Evolutionary conservation across 2,113 vertebrate species (phyloP).

Genomic region (Epinephelus cyanopodus): DNA sequence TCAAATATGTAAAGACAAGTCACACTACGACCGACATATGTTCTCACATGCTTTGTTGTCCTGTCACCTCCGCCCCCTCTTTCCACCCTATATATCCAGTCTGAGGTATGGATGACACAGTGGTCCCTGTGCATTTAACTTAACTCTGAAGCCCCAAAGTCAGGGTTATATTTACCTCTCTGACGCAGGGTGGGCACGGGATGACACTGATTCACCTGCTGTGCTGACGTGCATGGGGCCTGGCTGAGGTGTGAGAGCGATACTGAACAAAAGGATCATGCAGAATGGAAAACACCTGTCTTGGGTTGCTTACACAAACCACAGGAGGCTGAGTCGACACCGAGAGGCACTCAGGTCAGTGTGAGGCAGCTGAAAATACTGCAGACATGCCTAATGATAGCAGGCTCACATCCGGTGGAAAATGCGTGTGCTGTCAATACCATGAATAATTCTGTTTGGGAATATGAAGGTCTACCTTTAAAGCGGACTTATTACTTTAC

Average conservation of each 20-base stretch:
- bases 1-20: neutral
- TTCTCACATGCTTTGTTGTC: slow-evolving; percentile 4
- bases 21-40: neutral
- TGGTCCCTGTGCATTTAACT: slow-evolving; percentile 26
- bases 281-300: slow-evolving; percentile 67
- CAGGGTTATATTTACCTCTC: slow-evolving; percentile 53
- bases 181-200: slow-evolving; percentile 30
- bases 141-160: slow-evolving; percentile 42
- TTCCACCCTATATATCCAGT: neutral
- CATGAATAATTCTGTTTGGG: slow-evolving; percentile 32
- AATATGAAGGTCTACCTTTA: neutral
- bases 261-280: slow-evolving; percentile 42
- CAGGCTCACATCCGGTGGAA: neutral
- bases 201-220: slow-evolving; percentile 50
- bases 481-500: neutral
- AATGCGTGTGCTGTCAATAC: slow-evolving; percentile 8
- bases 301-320: slow-evolving; percentile 29
- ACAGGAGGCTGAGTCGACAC: slow-evolving; percentile 31
- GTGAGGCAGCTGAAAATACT: slow-evolving; percentile 30
- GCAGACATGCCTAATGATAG: neutral
- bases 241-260: slow-evolving; percentile 55
- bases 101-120: neutral
- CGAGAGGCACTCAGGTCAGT: slow-evolving; percentile 7
- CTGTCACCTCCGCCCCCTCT: neutral
- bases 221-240: slow-evolving; percentile 37